phyloP scores from a whole-genome alignment of 2,113 vertebrate genomes.

The Nerophis lumbriciformis region DNA sequence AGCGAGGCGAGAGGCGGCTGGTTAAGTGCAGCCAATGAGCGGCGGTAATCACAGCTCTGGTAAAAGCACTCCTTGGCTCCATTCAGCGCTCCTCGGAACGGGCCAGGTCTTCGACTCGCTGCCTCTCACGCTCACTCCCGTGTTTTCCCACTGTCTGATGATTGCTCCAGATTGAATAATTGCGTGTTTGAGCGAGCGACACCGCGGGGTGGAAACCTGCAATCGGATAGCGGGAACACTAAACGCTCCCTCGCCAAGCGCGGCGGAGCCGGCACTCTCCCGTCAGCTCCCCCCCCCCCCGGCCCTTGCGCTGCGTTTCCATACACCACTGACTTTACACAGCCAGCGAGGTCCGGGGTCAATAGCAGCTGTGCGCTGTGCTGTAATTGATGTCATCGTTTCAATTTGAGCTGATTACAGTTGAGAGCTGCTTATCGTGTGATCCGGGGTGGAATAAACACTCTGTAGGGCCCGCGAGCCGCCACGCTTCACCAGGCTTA shows the following conservation, averaged over 20 bases:
- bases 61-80: slow-evolving; percentile 66
- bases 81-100: slow-evolving; percentile 56
- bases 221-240: slow-evolving; percentile 64
- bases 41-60: slow-evolving; percentile 70
- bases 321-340: slow-evolving; percentile 27
- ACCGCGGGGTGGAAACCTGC: slow-evolving; percentile 68
- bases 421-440: slow-evolving; percentile 68
- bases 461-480: slow-evolving; percentile 41
- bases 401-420: slow-evolving; percentile 76
- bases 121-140: slow-evolving; percentile 30
- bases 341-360: slow-evolving; percentile 60
- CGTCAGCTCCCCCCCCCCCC: slow-evolving; percentile 25
- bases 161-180: slow-evolving; percentile 76
- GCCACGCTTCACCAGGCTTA: slow-evolving; percentile 55
- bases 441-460: slow-evolving; percentile 57
- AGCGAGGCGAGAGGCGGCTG: slow-evolving; percentile 50
- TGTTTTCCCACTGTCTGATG: slow-evolving; percentile 62
- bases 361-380: slow-evolving; percentile 65
- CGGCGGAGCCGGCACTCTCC: slow-evolving; percentile 36
- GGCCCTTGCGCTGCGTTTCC: slow-evolving; percentile 7
- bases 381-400: slow-evolving; percentile 78
- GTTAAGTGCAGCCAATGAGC: slow-evolving; percentile 69
- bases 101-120: slow-evolving; percentile 22
- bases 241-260: slow-evolving; percentile 21
- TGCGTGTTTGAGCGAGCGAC: slow-evolving; percentile 72